Evolutionary conservation across 2,797 vertebrate genomes (phyloP).

Genomic region (Balearica regulorum): DNA sequence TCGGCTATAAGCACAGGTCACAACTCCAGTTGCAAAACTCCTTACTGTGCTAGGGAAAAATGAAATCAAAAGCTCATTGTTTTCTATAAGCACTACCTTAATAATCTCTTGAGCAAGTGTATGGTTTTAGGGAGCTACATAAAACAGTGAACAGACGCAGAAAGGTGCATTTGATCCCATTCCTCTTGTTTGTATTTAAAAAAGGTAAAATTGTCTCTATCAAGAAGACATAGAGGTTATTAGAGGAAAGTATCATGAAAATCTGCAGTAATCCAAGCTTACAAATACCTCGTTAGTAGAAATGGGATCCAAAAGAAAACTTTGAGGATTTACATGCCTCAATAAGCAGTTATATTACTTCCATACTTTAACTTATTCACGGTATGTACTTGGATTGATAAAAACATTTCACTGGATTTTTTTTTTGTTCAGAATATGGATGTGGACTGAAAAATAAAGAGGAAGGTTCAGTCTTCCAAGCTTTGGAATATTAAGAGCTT

Average conservation of each 20-base stretch:
- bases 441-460: not conserved
- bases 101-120: not conserved
- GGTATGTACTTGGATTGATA: not conserved
- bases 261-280: constrained; percentile 11
- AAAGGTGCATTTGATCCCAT: not conserved
- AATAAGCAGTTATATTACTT: not conserved
- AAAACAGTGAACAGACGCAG: not conserved
- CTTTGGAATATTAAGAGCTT: not conserved
- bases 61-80: not conserved
- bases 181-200: not conserved
- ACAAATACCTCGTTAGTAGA: constrained; percentile 19
- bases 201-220: not conserved
- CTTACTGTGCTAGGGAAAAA: not conserved
- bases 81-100: not conserved
- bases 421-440: not conserved
- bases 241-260: constrained; percentile 21
- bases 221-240: not conserved
- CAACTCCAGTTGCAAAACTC: not conserved
- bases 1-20: not conserved
- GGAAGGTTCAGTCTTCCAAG: not conserved
- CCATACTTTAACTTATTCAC: not conserved
- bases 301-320: not conserved
- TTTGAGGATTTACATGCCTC: not conserved
- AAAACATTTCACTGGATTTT: not conserved
- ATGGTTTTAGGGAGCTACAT: not conserved